Base-by-base conservation (phyloP, 2,113 vertebrate species). In the Oryzias curvinotus region DNA sequence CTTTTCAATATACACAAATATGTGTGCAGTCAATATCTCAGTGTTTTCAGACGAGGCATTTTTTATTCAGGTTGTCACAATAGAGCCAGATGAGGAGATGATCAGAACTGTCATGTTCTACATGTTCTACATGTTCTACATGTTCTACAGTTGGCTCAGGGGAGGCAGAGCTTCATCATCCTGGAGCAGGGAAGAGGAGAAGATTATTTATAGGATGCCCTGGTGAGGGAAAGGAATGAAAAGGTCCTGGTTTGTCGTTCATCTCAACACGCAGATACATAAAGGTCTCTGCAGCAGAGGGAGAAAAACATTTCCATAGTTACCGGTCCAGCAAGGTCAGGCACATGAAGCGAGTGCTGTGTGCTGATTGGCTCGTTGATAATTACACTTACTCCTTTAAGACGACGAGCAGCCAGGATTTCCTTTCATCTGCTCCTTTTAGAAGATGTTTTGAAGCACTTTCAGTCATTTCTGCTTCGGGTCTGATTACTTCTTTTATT, bases 321-420 rank as follows among this genome's bases (percentile, higher is more conserved):
- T 89, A 90, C 90, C 57, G 85, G 86, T 85, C 77, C 84, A 80
- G 73, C 75, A 65, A 87, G 87, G 87, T 91, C 90, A 91, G 84
- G 78, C 87, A 55, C 75, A 91, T 85, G 86, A 90, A 90, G 81
- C 79, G 80, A 71, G 70, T 78, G 71, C 66, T 55, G 57, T 46
- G 15, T 57, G 70, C 81, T 80, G 86, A 90, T 90, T 91, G 86
- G 87, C 74, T 81, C 73, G 19, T 13, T 68, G 82, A 90, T 84
- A 89, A 91, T 92, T 88, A 90, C 89, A 85, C 75, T 87, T 91
- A 23, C 21, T 85, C 84, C 79, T 78, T 82, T 70, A 85, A 86
- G 79, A 77, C 51, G 71, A 84, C 63, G 87, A 85, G 88, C 75
- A 83, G 87, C 85, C 60, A 44, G 54, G 49, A 65, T 72, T 79